Evolutionary conservation across 2,888 invertebrate species (phyloP).

Genomic region (Cephus sareptanus): DNA sequence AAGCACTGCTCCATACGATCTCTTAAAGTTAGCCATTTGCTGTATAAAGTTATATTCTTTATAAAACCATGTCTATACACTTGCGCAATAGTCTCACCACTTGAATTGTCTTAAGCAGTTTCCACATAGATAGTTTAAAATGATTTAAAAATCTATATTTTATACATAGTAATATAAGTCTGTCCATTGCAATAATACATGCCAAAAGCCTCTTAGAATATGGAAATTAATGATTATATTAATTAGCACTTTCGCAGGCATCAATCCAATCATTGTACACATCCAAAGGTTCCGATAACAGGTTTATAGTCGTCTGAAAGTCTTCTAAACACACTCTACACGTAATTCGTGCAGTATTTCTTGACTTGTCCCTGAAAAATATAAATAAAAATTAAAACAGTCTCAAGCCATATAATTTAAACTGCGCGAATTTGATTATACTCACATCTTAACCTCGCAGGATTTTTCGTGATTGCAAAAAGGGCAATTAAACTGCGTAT

Average conservation of each 20-base stretch:
- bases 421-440: slow-evolving; percentile 35
- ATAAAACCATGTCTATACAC: not conserved
- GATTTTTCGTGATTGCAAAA: slow-evolving; percentile 99
- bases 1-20: not conserved
- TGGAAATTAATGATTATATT: slow-evolving; percentile 42
- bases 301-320: slow-evolving; percentile 96
- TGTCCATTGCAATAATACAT: not conserved
- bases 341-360: slow-evolving; percentile 93
- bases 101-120: not conserved
- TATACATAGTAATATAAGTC: not conserved
- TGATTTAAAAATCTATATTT: not conserved
- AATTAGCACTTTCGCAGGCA: slow-evolving; percentile 96
- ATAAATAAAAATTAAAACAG: slow-evolving; percentile 10
- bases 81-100: not conserved
- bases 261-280: slow-evolving; percentile 99
- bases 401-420: slow-evolving; percentile 5
- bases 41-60: not conserved
- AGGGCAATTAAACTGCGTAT: slow-evolving; percentile 97
- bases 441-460: slow-evolving; percentile 99
- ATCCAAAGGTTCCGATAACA: slow-evolving; percentile 96
- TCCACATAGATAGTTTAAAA: not conserved
- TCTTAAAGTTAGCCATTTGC: too few relatives aligned
- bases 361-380: slow-evolving; percentile 87
- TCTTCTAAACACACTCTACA: slow-evolving; percentile 97
- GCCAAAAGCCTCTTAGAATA: not conserved